Conservation (phyloP, 2,888 invertebrate species). For the Himalopsyche anomala region DNA sequence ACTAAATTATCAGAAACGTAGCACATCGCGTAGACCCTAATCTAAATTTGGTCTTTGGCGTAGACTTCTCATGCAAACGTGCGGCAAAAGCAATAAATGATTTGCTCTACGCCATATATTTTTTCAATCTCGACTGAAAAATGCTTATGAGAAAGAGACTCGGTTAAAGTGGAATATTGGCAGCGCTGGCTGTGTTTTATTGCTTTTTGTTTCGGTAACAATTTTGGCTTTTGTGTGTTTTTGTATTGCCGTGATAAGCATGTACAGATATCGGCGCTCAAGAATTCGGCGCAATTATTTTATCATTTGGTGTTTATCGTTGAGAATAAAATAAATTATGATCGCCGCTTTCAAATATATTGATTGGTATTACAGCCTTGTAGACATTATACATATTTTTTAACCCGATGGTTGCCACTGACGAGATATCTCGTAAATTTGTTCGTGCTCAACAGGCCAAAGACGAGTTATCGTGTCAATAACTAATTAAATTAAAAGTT, state of each 20-base stretch:
- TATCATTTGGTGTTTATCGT: background rate
- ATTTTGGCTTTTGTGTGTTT: background rate
- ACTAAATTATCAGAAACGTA: background rate
- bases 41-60: background rate
- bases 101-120: background rate
- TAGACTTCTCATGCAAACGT: background rate
- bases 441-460: no score
- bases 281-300: background rate
- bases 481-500: no score
- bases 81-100: conserved; percentile 21
- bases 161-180: conserved; percentile 5
- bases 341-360: no score
- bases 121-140: conserved; percentile 30
- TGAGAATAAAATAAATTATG: no score
- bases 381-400: no score
- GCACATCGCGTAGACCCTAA: background rate
- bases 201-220: background rate
- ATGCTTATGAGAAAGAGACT: conserved; percentile 9
- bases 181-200: background rate
- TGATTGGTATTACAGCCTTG: no score
- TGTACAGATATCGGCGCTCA: background rate
- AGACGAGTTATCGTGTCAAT: no score
- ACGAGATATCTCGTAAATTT: no score
- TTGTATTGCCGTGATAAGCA: conserved; percentile 1
- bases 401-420: no score